Evolutionary conservation across 2,888 invertebrate species (phyloP).

Genomic region (Meganola albula): DNA sequence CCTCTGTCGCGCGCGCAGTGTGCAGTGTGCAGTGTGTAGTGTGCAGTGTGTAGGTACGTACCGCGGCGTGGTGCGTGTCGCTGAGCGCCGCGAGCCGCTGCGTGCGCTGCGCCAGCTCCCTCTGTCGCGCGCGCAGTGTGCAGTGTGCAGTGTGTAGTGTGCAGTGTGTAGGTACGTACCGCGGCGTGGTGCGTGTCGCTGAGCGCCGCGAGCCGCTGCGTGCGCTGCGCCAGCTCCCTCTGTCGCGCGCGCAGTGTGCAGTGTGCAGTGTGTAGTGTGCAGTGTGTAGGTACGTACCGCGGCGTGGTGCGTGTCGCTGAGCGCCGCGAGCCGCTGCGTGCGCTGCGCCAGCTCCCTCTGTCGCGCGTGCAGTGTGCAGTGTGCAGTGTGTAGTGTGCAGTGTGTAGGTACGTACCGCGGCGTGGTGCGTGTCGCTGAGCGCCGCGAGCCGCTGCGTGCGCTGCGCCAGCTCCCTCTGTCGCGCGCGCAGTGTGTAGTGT

Average conservation of each 20-base stretch:
- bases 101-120: slow-evolving; percentile 52
- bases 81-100: neutral
- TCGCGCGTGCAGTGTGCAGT: slow-evolving; percentile 77
- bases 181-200: slow-evolving; percentile 36
- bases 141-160: neutral
- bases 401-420: too few species aligned
- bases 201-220: slow-evolving; percentile 60
- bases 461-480: too few species aligned
- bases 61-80: neutral
- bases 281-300: slow-evolving; percentile 49
- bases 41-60: neutral
- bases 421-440: too few species aligned
- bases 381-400: too few species aligned
- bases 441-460: too few species aligned
- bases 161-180: neutral
- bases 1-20: slow-evolving; percentile 1
- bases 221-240: slow-evolving; percentile 65
- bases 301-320: slow-evolving; percentile 68
- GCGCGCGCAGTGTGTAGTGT: too few species aligned
- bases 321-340: slow-evolving; percentile 59
- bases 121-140: slow-evolving; percentile 37
- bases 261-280: too few species aligned
- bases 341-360: slow-evolving; percentile 76
- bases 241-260: slow-evolving; percentile 77
- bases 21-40: neutral